Evolutionary conservation across 1,140 invertebrate genomes (phyloP).

Genomic region (Leptoteleia sp.): DNA sequence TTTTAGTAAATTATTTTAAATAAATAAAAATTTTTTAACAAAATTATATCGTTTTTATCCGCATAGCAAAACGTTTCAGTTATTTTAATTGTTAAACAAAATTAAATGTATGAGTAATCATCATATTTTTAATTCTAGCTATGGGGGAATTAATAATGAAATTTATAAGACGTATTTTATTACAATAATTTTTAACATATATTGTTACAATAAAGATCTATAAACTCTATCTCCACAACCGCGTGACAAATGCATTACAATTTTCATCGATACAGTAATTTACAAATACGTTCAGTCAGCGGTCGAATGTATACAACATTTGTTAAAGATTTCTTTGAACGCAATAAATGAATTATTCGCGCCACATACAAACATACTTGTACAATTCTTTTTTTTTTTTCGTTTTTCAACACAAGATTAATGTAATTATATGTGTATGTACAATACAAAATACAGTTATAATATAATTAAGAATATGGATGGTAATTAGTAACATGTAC

Average conservation of each 20-base stretch:
- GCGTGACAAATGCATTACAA: constrained; percentile 76
- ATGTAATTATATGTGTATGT: constrained; percentile 62
- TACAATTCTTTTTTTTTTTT: constrained; percentile 47
- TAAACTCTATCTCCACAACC: constrained; percentile 79
- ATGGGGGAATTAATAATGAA: too few relatives aligned
- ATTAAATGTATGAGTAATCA: not conserved
- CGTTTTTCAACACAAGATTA: constrained; percentile 35
- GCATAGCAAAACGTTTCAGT: too few relatives aligned
- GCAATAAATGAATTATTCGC: constrained; percentile 50
- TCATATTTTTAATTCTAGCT: too few relatives aligned
- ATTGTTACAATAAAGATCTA: constrained; percentile 79
- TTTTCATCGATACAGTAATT: constrained; percentile 65
- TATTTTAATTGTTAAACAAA: not conserved
- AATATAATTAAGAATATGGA: constrained; percentile 65
- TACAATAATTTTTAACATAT: constrained; percentile 75
- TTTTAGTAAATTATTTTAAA: not conserved
- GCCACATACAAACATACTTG: constrained; percentile 42
- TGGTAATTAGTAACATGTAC: constrained; percentile 76
- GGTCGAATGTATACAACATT: constrained; percentile 62
- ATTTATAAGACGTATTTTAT: constrained; percentile 75
- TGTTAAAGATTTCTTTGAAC: constrained; percentile 61
- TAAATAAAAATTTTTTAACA: constrained; percentile 5
- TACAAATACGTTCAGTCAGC: constrained; percentile 61
- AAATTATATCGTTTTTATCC: too few relatives aligned
- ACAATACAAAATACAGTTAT: constrained; percentile 72